Conservation (phyloP, 2,888 invertebrate species). For the Sepiola atlantica region DNA sequence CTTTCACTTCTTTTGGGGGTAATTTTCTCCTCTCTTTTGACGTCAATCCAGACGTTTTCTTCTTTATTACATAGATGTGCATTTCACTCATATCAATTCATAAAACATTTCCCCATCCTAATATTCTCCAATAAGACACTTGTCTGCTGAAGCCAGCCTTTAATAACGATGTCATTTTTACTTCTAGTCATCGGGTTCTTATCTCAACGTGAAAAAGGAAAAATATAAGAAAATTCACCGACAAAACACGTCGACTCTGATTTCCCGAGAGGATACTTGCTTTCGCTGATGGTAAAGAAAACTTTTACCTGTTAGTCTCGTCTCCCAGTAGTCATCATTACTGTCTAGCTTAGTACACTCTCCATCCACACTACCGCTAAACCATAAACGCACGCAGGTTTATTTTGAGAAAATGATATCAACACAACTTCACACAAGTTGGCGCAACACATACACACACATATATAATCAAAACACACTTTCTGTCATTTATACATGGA, state of each 20-base stretch:
- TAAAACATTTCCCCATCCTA: neutral
- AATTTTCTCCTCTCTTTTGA: neutral
- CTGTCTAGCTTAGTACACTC: neutral
- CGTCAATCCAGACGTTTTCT: neutral
- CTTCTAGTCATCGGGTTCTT: neutral
- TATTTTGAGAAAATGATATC: too few species aligned
- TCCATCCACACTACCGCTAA: neutral
- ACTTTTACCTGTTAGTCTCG: neutral
- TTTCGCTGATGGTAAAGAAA: neutral
- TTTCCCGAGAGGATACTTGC: neutral
- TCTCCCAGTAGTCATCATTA: slow-evolving; percentile 6
- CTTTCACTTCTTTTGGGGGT: neutral
- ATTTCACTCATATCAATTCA: neutral
- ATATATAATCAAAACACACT: too few species aligned
- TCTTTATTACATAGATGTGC: neutral
- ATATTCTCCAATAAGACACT: neutral
- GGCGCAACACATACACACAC: too few species aligned
- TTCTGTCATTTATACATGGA: too few species aligned
- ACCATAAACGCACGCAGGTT: neutral
- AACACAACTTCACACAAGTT: neutral
- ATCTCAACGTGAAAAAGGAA: neutral
- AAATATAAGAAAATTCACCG: neutral
- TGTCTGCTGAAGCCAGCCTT: neutral
- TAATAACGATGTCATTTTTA: slow-evolving; percentile 32
- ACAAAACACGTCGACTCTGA: neutral